phyloP scores from a whole-genome alignment of 1,140 invertebrate genomes.

The Centruroides sculpturatus region DNA sequence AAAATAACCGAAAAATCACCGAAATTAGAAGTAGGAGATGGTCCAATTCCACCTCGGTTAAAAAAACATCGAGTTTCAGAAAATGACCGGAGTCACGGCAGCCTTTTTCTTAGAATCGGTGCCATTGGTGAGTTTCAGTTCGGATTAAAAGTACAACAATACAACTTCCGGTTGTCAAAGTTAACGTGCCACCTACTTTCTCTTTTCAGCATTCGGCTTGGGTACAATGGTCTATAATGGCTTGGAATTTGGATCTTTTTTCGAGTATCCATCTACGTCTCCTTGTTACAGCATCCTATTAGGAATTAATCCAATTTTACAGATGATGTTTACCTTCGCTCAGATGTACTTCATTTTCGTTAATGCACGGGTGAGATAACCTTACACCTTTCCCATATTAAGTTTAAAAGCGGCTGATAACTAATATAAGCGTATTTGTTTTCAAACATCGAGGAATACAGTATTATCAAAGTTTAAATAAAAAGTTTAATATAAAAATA shows the following conservation, averaged over 20 bases:
- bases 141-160: too few species aligned
- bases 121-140: conserved; percentile 60
- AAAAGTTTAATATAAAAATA: too few species aligned
- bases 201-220: conserved; percentile 70
- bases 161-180: neutral
- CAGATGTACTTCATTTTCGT: conserved; percentile 99
- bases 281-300: conserved; percentile 73
- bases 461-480: too few species aligned
- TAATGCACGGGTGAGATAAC: conserved; percentile 75
- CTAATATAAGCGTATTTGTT: too few species aligned
- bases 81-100: conserved; percentile 83
- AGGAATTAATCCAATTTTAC: conserved; percentile 68
- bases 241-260: conserved; percentile 83
- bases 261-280: conserved; percentile 77
- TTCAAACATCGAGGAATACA: too few species aligned
- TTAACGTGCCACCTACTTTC: conserved; percentile 17
- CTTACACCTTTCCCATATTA: neutral
- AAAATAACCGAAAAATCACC: conserved; percentile 4
- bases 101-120: conserved; percentile 89
- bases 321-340: conserved; percentile 94
- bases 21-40: neutral
- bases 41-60: neutral
- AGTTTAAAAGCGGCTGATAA: too few species aligned
- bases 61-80: conserved; percentile 80
- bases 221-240: conserved; percentile 97